A percentile compares a stretch with the other conserved stretches of the same genome.
Evolutionary conservation across 2,888 invertebrate species (phyloP).

Genomic region (Rotaria sp.): DNA sequence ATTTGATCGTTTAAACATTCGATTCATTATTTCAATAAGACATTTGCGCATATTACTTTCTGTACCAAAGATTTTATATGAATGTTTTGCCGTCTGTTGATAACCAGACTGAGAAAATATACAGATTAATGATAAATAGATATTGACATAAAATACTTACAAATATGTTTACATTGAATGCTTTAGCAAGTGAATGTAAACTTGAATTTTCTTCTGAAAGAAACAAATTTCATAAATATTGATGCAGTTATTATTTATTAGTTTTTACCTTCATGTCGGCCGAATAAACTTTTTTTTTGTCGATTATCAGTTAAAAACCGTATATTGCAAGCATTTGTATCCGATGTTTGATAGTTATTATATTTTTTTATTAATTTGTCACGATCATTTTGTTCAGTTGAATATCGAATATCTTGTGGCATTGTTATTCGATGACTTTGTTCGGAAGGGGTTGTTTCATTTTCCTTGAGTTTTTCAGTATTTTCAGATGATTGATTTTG

Average conservation of each 20-base stretch:
- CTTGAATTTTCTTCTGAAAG: not conserved
- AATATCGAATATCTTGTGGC: conserved; percentile 23
- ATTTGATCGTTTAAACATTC: not conserved
- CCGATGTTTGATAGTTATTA: not conserved
- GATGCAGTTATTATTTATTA: not conserved
- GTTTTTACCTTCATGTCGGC: not conserved
- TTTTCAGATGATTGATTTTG: not conserved
- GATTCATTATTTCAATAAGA: not conserved
- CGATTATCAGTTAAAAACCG: conserved; percentile 13
- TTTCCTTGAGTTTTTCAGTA: not conserved
- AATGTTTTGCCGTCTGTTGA: not conserved
- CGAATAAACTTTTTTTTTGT: not conserved
- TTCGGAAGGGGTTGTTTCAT: not conserved
- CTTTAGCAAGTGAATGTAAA: not conserved
- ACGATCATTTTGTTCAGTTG: not conserved
- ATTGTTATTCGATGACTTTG: not conserved
- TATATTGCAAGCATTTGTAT: not conserved
- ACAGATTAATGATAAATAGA: not conserved
- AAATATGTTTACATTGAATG: not conserved
- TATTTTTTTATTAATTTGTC: not conserved
- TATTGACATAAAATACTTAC: not conserved
- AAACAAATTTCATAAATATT: not conserved
- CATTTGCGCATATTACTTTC: not conserved
- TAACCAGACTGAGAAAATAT: not conserved
- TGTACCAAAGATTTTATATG: conserved; percentile 13